Conservation (phyloP, 2,113 vertebrate genomes). For the Macquaria australasica region DNA sequence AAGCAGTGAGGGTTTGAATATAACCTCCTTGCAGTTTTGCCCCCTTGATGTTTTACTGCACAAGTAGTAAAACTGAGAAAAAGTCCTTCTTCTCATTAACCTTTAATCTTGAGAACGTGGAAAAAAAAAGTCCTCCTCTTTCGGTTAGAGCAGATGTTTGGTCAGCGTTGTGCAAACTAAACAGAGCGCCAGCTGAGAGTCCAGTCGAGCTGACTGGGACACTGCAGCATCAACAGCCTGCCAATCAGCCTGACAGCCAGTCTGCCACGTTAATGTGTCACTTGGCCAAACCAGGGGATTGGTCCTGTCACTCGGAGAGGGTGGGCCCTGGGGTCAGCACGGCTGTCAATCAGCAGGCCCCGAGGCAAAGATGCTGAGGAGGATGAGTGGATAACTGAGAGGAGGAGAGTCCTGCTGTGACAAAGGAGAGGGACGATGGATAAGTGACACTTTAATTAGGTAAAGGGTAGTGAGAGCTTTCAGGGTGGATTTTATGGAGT, state of each 20-base stretch:
- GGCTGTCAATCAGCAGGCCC: constrained; percentile 64
- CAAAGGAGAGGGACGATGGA: constrained; percentile 13
- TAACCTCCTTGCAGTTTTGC: not conserved
- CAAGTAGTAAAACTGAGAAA: not conserved
- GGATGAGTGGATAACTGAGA: constrained; percentile 67
- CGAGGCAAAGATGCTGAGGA: constrained; percentile 61
- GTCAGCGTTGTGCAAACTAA: constrained; percentile 19
- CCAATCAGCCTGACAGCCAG: constrained; percentile 42
- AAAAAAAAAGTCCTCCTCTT: not conserved
- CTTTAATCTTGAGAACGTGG: constrained; percentile 5
- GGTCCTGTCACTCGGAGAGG: constrained; percentile 59
- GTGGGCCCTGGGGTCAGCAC: constrained; percentile 57
- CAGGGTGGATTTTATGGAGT: constrained; percentile 23
- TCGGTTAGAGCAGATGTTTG: not conserved
- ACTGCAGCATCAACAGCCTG: constrained; percentile 57
- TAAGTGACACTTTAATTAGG: constrained; percentile 65
- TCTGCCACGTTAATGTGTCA: constrained; percentile 58
- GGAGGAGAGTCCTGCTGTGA: constrained; percentile 37
- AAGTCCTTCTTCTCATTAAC: constrained; percentile 7
- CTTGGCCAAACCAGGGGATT: constrained; percentile 56
- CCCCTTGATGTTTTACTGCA: not conserved
- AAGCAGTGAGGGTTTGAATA: not conserved
- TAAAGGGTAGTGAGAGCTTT: constrained; percentile 39
- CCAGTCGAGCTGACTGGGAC: constrained; percentile 15
- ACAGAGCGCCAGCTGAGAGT: not conserved